Percentiles rank a stretch among this genome's conserved stretches.
Conservation (phyloP, 2,888 invertebrate genomes). For the Dicroscelio sp. region DNA sequence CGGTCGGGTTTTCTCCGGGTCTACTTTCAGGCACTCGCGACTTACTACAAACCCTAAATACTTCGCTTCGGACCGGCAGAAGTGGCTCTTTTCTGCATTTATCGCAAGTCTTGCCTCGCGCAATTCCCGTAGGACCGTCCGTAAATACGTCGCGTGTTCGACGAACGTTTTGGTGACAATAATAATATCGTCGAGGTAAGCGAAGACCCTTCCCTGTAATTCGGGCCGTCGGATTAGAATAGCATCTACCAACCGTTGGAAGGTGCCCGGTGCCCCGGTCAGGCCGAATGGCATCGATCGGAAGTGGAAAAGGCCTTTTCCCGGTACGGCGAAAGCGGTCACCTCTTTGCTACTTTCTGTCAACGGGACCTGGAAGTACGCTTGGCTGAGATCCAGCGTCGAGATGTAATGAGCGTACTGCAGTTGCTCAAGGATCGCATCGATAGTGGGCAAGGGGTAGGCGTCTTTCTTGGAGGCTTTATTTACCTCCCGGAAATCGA, state of each 20-base stretch:
- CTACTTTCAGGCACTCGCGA: not conserved
- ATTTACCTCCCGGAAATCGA: too few relatives aligned
- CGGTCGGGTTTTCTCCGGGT: not conserved
- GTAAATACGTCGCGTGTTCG: constrained; percentile 54
- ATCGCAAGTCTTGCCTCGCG: constrained; percentile 20
- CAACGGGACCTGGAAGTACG: too few relatives aligned
- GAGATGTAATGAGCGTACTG: too few relatives aligned
- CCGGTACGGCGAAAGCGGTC: too few relatives aligned
- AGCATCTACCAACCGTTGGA: constrained; percentile 65
- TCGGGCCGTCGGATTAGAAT: constrained; percentile 1
- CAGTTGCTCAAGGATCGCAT: too few relatives aligned
- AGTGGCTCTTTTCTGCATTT: too few relatives aligned
- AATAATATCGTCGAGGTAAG: constrained; percentile 73
- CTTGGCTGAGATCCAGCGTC: too few relatives aligned
- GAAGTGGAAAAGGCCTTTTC: too few relatives aligned
- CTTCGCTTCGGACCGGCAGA: constrained; percentile 49
- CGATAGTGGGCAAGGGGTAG: too few relatives aligned
- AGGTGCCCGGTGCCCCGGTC: constrained; percentile 74
- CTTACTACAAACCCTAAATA: not conserved
- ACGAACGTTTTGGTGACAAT: constrained; percentile 54
- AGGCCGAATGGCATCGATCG: too few relatives aligned
- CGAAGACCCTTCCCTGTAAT: not conserved
- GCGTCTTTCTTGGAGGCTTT: too few relatives aligned
- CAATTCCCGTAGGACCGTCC: constrained; percentile 41
- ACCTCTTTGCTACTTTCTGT: too few relatives aligned